Evolutionary conservation across 2,888 invertebrate species (phyloP).

Genomic region (Pollenia angustigena): DNA sequence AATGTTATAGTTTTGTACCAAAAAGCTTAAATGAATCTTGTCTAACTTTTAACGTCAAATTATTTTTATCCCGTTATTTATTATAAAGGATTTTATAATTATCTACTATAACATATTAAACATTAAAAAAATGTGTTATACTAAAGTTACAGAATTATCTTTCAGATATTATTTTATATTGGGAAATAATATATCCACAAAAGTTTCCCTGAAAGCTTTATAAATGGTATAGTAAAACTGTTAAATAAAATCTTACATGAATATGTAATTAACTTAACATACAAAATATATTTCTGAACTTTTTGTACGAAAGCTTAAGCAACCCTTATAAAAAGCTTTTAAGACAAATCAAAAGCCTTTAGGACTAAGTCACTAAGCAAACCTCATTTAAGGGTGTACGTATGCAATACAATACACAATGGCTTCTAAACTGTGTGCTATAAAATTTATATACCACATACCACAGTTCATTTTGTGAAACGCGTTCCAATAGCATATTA

Average conservation of each 20-base stretch:
- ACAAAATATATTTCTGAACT: background rate
- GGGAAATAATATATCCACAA: too few relatives aligned
- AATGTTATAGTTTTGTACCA: background rate
- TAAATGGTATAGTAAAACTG: background rate
- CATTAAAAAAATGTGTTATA: background rate
- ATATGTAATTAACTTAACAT: background rate
- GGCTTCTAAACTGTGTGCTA: slow-evolving; percentile 29
- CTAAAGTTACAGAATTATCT: background rate
- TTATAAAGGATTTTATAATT: too few relatives aligned
- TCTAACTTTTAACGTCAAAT: background rate
- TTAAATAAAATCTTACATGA: background rate
- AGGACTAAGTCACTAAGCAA: background rate
- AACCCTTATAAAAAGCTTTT: background rate
- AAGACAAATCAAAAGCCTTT: background rate
- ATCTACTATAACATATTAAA: background rate
- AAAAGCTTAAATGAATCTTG: background rate
- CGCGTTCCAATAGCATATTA: background rate
- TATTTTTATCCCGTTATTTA: background rate
- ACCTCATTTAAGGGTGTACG: background rate
- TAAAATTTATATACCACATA: slow-evolving; percentile 4
- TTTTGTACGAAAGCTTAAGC: background rate
- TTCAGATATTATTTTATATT: too few relatives aligned
- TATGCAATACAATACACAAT: background rate
- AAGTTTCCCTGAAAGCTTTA: too few relatives aligned
- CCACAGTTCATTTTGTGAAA: slow-evolving; percentile 55